phyloP scores from a whole-genome alignment of 2,888 invertebrate species.

The Rhagonycha fulva region DNA sequence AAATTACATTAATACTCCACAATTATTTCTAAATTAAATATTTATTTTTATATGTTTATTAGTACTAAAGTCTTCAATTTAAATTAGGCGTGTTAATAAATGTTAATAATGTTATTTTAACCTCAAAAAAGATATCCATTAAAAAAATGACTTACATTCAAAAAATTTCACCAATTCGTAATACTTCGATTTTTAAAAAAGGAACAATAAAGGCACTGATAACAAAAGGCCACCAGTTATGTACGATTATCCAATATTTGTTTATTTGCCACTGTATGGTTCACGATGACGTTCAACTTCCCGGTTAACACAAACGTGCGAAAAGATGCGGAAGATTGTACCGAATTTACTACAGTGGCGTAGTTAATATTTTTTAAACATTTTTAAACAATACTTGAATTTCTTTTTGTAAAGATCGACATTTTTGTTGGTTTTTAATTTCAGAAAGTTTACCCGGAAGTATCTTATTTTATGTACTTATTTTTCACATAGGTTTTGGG shows the following conservation, averaged over 20 bases:
- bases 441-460: too few relatives aligned
- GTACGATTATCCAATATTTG: background rate
- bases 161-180: background rate
- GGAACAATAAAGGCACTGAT: background rate
- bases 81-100: background rate
- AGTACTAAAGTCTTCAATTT: background rate
- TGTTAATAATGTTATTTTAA: too few relatives aligned
- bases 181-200: background rate
- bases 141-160: background rate
- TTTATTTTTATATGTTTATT: background rate
- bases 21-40: background rate
- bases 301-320: background rate
- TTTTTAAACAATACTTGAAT: too few relatives aligned
- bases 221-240: background rate
- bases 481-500: too few relatives aligned
- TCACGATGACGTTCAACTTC: background rate
- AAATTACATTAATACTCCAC: background rate
- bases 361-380: background rate
- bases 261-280: background rate
- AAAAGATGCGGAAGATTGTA: too few relatives aligned
- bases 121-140: background rate
- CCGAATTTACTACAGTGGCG: background rate
- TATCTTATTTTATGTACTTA: too few relatives aligned
- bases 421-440: too few relatives aligned
- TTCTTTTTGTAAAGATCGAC: too few relatives aligned